A percentile compares a stretch with the other conserved stretches of the same genome.
These are phyloP conservation scores for Rhabdornis inornatus DNA, from an alignment of 2,113 vertebrate genomes.

Conservation along the genomic window DNA sequence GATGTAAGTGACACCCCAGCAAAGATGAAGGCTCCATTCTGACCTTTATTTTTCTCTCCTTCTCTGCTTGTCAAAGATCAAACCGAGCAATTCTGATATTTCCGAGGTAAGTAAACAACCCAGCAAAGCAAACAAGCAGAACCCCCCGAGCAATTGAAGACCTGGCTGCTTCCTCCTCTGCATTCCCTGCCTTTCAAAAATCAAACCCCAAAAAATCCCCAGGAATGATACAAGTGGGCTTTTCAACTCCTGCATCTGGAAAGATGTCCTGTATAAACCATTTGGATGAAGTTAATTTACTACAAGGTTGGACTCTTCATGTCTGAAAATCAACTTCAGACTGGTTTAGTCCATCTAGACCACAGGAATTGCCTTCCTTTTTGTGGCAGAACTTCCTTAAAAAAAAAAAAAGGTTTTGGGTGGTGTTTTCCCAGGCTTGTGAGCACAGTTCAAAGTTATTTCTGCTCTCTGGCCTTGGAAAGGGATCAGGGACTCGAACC, in stretches of 20 bases:
- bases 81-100: not conserved
- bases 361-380: not conserved
- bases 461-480: not conserved
- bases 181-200: not conserved
- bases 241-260: not conserved
- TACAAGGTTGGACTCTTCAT: not conserved
- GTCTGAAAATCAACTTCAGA: not conserved
- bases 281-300: not conserved
- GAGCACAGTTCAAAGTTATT: not conserved
- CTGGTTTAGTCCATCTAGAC: not conserved
- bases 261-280: not conserved
- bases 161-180: not conserved
- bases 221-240: not conserved
- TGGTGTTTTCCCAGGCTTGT: not conserved
- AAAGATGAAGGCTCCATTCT: not conserved
- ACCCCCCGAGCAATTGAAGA: not conserved
- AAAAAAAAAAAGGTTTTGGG: not conserved
- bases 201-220: too few relatives aligned
- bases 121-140: not conserved
- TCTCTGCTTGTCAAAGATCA: not conserved
- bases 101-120: not conserved
- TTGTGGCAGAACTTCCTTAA: not conserved
- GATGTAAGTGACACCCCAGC: not conserved
- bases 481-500: not conserved
- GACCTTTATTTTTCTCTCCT: slow-evolving; percentile 5